Percentiles rank a stretch among this genome's conserved stretches.
Conservation (phyloP, 2,113 vertebrate species). For the Tenebrosternarchus preto region DNA sequence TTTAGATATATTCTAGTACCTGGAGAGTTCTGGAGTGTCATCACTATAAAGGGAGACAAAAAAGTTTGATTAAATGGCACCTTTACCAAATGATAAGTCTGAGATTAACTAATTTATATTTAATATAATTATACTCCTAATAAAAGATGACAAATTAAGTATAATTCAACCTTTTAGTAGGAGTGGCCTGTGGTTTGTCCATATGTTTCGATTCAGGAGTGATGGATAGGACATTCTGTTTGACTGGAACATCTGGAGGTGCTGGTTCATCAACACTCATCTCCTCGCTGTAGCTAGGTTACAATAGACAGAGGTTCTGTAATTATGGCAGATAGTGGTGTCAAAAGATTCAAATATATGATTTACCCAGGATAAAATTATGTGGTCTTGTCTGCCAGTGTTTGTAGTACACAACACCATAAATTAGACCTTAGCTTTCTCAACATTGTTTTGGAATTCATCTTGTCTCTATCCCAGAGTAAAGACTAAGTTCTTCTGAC, state of each 20-base stretch:
- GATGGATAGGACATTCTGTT: not conserved
- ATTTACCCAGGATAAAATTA: too few species aligned
- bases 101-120: not conserved
- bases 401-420: too few species aligned
- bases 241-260: not conserved
- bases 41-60: slow-evolving; percentile 50
- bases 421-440: too few species aligned
- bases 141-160: not conserved
- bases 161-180: slow-evolving; percentile 40
- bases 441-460: too few species aligned
- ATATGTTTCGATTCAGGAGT: slow-evolving; percentile 7
- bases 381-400: too few species aligned
- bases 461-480: too few species aligned
- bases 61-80: not conserved
- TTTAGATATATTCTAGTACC: slow-evolving; percentile 64
- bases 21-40: slow-evolving; percentile 57
- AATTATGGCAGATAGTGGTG: too few species aligned
- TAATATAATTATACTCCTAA: not conserved
- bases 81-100: too few species aligned
- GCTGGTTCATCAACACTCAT: slow-evolving; percentile 28
- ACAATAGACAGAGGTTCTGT: slow-evolving; percentile 7
- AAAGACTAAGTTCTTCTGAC: too few species aligned
- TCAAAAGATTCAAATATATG: too few species aligned
- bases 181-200: not conserved
- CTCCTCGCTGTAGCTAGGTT: slow-evolving; percentile 30